These are phyloP conservation scores for Bradypodion pumilum DNA, from an alignment of 2,797 vertebrate genomes.

Conservation along the genomic window DNA sequence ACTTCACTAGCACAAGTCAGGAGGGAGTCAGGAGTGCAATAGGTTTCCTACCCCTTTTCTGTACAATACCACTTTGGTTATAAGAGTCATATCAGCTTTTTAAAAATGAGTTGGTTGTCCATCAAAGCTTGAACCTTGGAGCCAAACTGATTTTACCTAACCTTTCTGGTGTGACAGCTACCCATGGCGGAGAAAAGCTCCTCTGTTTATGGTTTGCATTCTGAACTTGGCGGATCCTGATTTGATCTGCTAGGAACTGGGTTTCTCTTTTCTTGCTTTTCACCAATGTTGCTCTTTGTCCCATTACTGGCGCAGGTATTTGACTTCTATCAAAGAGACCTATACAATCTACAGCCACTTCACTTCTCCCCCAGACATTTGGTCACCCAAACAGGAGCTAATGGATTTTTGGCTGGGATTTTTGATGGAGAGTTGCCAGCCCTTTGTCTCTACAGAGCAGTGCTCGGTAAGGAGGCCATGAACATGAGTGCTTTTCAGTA, in stretches of 20 bases:
- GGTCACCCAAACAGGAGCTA: constrained; percentile 74
- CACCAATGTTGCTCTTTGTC: not conserved
- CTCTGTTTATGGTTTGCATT: not conserved
- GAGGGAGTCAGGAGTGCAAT: too few species aligned
- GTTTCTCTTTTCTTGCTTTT: not conserved
- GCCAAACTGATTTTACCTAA: not conserved
- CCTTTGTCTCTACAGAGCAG: constrained; percentile 68
- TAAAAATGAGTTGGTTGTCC: not conserved
- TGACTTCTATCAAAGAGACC: constrained; percentile 90
- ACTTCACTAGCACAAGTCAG: too few species aligned
- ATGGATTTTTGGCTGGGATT: constrained; percentile 91
- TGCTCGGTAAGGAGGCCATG: constrained; percentile 79
- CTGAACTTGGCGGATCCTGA: not conserved
- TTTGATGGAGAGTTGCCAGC: constrained; percentile 83
- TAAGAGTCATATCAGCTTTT: not conserved
- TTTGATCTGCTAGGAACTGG: too few species aligned
- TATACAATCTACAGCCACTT: constrained; percentile 89
- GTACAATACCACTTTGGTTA: not conserved
- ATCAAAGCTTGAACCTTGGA: not conserved
- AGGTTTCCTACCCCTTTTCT: not conserved
- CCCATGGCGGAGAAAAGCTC: not conserved
- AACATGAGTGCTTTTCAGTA: not conserved
- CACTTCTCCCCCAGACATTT: constrained; percentile 70
- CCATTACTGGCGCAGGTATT: constrained; percentile 76
- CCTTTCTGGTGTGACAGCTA: not conserved